Percentiles rank a stretch among this genome's conserved stretches.
phyloP scores from a whole-genome alignment of 2,797 vertebrate species.

The Sparidentex hasta region DNA sequence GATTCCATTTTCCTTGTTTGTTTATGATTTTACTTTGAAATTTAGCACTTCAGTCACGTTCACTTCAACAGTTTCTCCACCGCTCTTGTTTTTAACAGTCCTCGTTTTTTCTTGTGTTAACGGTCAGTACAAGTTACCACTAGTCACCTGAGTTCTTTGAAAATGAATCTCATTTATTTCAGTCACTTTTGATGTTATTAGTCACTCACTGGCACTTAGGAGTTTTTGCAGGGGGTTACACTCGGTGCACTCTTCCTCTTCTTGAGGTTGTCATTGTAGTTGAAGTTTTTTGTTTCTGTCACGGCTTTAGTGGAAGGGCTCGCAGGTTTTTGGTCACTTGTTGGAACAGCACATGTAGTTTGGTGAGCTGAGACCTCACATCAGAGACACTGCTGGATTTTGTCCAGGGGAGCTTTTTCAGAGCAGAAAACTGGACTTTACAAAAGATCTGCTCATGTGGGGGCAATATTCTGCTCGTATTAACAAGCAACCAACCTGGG shows the following conservation, averaged over 20 bases:
- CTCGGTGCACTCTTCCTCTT: conserved; percentile 34
- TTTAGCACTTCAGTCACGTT: conserved; percentile 41
- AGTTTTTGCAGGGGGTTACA: conserved; percentile 47
- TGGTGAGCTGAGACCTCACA: conserved; percentile 19
- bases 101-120: conserved; percentile 29
- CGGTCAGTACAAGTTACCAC: conserved; percentile 57
- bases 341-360: conserved; percentile 31
- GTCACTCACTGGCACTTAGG: conserved; percentile 56
- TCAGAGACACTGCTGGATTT: background rate
- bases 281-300: conserved; percentile 24
- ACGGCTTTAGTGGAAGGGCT: conserved; percentile 40
- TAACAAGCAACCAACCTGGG: conserved; percentile 28
- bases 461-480: conserved; percentile 28
- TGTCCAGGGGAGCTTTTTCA: conserved; percentile 25
- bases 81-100: conserved; percentile 44
- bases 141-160: conserved; percentile 43
- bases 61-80: conserved; percentile 42
- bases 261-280: conserved; percentile 24
- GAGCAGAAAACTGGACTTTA: conserved; percentile 33
- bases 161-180: conserved; percentile 26
- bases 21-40: conserved; percentile 40
- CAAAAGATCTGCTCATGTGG: conserved; percentile 25
- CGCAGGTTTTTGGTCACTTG: conserved; percentile 13
- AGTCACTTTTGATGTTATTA: conserved; percentile 43
- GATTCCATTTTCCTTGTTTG: conserved; percentile 23